phyloP scores from a whole-genome alignment of 1,140 invertebrate genomes.

The Trichogramma pretiosum region DNA sequence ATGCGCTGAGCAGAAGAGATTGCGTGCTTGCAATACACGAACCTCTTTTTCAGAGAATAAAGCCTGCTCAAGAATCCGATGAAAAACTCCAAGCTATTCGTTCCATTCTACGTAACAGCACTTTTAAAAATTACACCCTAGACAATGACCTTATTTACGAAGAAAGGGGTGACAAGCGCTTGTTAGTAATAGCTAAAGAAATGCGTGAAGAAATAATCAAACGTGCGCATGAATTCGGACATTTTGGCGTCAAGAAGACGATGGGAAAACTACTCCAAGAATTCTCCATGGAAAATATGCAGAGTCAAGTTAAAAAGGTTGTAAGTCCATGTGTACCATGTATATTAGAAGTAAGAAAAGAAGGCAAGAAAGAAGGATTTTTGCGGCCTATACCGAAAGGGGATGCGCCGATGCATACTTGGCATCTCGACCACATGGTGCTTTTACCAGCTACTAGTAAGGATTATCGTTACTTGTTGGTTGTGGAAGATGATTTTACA shows the following conservation, averaged over 20 bases:
- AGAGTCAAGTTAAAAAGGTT: slow-evolving; percentile 23
- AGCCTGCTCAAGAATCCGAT: slow-evolving; percentile 2
- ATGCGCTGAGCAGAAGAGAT: not conserved
- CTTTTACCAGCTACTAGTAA: slow-evolving; percentile 34
- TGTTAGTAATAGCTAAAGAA: slow-evolving; percentile 21
- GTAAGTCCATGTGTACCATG: slow-evolving; percentile 4
- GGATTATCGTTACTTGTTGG: slow-evolving; percentile 36
- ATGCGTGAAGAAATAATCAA: slow-evolving; percentile 28
- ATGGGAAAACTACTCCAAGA: slow-evolving; percentile 31
- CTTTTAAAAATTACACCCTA: not conserved
- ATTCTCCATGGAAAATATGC: slow-evolving; percentile 34
- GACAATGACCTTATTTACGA: not conserved
- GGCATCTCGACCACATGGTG: slow-evolving; percentile 24
- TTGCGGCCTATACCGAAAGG: slow-evolving; percentile 9
- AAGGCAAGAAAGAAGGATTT: slow-evolving; percentile 12
- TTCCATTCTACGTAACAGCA: not conserved
- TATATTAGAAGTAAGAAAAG: slow-evolving; percentile 4
- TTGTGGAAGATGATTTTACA: slow-evolving; percentile 34
- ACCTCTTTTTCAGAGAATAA: not conserved
- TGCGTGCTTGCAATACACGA: not conserved
- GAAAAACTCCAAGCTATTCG: not conserved
- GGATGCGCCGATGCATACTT: slow-evolving; percentile 21
- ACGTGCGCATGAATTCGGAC: slow-evolving; percentile 29
- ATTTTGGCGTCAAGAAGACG: slow-evolving; percentile 36
- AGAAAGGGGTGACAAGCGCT: slow-evolving; percentile 4